These are phyloP conservation scores for Drosophila albomicans DNA, from an alignment of 1,140 invertebrate species.

Conservation along the genomic window DNA sequence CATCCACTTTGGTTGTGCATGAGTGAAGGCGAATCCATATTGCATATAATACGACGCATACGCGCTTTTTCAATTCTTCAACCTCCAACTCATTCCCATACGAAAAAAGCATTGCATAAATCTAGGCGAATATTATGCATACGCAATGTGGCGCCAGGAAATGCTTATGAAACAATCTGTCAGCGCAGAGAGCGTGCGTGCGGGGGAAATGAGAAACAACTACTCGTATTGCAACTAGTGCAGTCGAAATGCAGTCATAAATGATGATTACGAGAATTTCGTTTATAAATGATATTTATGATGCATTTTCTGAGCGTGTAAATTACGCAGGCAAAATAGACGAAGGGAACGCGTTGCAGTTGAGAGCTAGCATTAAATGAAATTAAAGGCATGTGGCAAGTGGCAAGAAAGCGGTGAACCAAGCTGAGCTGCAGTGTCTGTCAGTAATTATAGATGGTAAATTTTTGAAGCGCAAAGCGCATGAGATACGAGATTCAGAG, in stretches of 20 bases:
- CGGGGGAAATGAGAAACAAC: background rate
- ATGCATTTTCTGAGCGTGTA: slow-evolving; percentile 33
- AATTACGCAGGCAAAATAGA: slow-evolving; percentile 36
- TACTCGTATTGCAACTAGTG: background rate
- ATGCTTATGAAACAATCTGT: slow-evolving; percentile 47
- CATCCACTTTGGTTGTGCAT: slow-evolving; percentile 21
- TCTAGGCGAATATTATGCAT: slow-evolving; percentile 70
- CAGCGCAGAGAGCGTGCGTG: background rate
- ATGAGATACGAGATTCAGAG: background rate
- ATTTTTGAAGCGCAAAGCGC: slow-evolving; percentile 1
- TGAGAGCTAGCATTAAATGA: slow-evolving; percentile 43
- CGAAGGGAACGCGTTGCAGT: background rate
- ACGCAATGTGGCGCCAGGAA: slow-evolving; percentile 40
- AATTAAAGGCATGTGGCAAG: slow-evolving; percentile 45
- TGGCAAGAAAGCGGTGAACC: background rate
- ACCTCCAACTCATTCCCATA: background rate
- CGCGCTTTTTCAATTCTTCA: background rate
- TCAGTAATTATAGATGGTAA: slow-evolving; percentile 43
- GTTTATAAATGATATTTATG: slow-evolving; percentile 55
- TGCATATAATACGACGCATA: slow-evolving; percentile 17
- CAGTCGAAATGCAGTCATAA: slow-evolving; percentile 38
- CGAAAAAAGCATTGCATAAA: slow-evolving; percentile 66
- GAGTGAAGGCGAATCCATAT: slow-evolving; percentile 36
- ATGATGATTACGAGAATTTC: slow-evolving; percentile 66
- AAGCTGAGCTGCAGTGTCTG: slow-evolving; percentile 3